phyloP scores from a whole-genome alignment of 2,113 vertebrate genomes.

The Boulengeromyrus knoepffleri region DNA sequence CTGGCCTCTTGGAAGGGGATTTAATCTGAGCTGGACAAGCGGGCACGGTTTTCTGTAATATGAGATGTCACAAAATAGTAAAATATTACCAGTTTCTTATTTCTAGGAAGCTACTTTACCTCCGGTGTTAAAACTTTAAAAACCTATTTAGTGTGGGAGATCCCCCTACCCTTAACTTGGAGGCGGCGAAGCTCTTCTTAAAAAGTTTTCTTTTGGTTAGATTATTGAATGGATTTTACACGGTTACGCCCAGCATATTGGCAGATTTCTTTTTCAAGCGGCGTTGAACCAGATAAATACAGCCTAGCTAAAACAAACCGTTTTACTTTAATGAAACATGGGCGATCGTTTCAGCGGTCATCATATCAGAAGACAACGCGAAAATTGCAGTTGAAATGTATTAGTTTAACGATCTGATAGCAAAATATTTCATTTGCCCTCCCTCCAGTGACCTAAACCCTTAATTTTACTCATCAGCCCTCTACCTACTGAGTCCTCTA shows the following conservation, averaged over 20 bases:
- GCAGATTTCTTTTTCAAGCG: not conserved
- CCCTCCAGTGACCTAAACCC: not conserved
- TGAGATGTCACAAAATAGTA: not conserved
- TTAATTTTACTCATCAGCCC: not conserved
- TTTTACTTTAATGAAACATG: not conserved
- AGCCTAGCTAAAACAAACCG: not conserved
- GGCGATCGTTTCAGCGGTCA: not conserved
- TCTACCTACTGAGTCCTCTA: not conserved
- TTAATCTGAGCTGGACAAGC: not conserved
- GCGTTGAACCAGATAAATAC: not conserved
- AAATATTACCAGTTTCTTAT: not conserved
- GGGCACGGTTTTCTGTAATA: not conserved
- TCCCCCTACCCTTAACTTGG: not conserved
- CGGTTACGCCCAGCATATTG: not conserved
- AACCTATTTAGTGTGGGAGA: not conserved
- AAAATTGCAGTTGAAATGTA: not conserved
- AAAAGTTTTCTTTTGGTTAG: not conserved
- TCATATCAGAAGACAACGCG: not conserved
- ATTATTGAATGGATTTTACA: not conserved
- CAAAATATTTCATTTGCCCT: not conserved
- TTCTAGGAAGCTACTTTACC: not conserved
- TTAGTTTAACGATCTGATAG: not conserved
- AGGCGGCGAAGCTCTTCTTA: not conserved
- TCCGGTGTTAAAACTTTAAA: not conserved
- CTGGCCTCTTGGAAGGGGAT: not conserved